Base-by-base conservation (phyloP, 2,888 invertebrate species). In the Andrena haemorrhoa region DNA sequence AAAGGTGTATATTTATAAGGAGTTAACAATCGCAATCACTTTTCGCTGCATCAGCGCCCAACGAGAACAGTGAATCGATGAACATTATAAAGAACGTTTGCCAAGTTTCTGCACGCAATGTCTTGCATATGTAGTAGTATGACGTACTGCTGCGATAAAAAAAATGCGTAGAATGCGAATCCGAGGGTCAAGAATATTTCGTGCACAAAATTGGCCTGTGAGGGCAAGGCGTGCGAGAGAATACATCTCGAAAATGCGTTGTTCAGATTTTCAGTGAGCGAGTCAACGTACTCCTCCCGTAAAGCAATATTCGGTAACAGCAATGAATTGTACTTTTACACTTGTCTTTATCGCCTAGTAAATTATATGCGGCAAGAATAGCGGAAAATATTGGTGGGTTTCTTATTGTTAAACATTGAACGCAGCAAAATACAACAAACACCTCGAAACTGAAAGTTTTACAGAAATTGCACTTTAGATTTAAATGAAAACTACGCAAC, bases 1-100 rank as follows among this genome's bases (percentile, higher is more conserved):
- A 77, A 77, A 61, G 73, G 68, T 73, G 72, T 66, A 76, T 76
- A 66, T 79, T 79, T 41, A 71, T 47, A 70, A 77, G 73, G 56
- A 49, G 58, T 78, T 78, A 80, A 78, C 66, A 65, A 80, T 65
- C 78, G 68, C 66, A 64, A 72, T 80, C 53, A 64, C 66, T 68
- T 79, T 60, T 72, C 64, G 35, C 72, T 56, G 72, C 53, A 56
- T 78, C 56, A 72, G 75, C 75, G 66, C 47, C 41, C 63, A 66
- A 80, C 79, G 71, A 77, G 66, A 79, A 72, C 61, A 65, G 76
- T 2, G 76, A 66, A 60, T 76, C 41, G 71, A 66, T 56, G 61
- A 66, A 66, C 41, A 71, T 51, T 60, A 47, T 61, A 56, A 53
- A 66, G 60, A 31, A 47, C 71, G 61, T 41, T 49, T 77, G 65